A percentile compares a stretch with the other conserved stretches of the same genome.
Evolutionary conservation across 1,140 invertebrate species (phyloP).

Genomic region (Saxidomus purpurata): DNA sequence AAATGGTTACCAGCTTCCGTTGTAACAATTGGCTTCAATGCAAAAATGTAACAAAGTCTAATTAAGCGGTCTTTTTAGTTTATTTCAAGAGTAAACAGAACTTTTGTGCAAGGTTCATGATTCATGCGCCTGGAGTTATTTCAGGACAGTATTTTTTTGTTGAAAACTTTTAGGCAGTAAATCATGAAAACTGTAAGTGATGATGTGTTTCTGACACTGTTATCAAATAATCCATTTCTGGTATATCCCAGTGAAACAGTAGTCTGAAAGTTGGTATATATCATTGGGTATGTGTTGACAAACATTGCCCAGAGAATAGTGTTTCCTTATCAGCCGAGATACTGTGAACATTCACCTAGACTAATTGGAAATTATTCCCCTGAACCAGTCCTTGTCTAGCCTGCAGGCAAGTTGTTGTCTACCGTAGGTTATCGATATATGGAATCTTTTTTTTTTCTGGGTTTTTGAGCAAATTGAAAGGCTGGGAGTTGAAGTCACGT

Average conservation of each 20-base stretch:
- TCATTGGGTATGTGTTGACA: slow-evolving; percentile 38
- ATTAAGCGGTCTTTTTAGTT: too few species aligned
- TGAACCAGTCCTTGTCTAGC: not conserved
- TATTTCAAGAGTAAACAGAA: too few species aligned
- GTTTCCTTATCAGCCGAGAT: slow-evolving; percentile 18
- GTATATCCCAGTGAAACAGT: not conserved
- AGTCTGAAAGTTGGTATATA: slow-evolving; percentile 30
- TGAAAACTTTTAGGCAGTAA: not conserved
- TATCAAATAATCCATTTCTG: slow-evolving; percentile 53
- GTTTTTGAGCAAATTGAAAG: not conserved
- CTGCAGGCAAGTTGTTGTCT: not conserved
- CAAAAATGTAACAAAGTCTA: too few species aligned
- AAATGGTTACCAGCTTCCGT: too few species aligned
- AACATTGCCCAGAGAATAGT: slow-evolving; percentile 29
- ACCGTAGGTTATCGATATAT: not conserved
- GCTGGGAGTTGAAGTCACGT: not conserved
- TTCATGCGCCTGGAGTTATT: too few species aligned
- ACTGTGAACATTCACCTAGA: slow-evolving; percentile 12
- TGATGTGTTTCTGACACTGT: slow-evolving; percentile 28
- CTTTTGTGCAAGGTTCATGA: too few species aligned
- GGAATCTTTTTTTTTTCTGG: not conserved
- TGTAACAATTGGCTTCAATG: too few species aligned
- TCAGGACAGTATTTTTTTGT: too few species aligned
- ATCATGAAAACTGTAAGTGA: not conserved
- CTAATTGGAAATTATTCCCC: slow-evolving; percentile 33